Evolutionary conservation across 2,797 vertebrate genomes (phyloP).

Genomic region (Pantherophis alleghaniensis): DNA sequence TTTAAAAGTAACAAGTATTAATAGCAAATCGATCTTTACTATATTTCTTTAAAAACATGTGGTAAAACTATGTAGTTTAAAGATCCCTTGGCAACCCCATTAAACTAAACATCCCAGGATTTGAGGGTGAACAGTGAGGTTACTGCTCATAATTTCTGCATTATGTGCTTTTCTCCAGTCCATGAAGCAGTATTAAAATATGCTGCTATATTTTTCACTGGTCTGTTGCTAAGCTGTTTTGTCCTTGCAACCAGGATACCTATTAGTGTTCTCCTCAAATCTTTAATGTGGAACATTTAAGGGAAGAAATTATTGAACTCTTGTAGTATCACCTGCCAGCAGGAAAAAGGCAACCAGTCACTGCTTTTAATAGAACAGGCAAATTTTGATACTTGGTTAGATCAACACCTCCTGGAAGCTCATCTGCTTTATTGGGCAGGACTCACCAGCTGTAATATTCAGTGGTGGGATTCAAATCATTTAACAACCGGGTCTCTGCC

Average conservation of each 20-base stretch:
- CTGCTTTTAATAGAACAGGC: not conserved
- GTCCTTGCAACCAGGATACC: not conserved
- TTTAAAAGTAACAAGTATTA: not conserved
- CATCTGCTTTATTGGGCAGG: not conserved
- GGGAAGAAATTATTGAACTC: not conserved
- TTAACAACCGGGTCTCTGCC: too few species aligned
- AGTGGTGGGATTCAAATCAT: too few species aligned
- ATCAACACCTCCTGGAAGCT: not conserved
- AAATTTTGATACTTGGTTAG: not conserved
- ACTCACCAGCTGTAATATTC: not conserved
- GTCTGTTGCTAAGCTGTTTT: not conserved
- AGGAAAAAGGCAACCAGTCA: not conserved
- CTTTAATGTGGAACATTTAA: not conserved
- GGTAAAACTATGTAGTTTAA: not conserved
- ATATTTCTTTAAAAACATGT: not conserved
- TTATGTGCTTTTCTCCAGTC: not conserved
- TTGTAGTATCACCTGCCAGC: not conserved
- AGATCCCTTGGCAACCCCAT: not conserved
- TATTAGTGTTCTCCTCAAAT: not conserved
- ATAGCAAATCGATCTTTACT: not conserved
- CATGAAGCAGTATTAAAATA: not conserved
- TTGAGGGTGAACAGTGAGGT: not conserved
- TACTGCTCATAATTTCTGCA: not conserved
- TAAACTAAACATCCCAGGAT: not conserved
- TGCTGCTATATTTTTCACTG: not conserved